Conservation (phyloP, 2,797 vertebrate species). For the Ceryle rudis region DNA sequence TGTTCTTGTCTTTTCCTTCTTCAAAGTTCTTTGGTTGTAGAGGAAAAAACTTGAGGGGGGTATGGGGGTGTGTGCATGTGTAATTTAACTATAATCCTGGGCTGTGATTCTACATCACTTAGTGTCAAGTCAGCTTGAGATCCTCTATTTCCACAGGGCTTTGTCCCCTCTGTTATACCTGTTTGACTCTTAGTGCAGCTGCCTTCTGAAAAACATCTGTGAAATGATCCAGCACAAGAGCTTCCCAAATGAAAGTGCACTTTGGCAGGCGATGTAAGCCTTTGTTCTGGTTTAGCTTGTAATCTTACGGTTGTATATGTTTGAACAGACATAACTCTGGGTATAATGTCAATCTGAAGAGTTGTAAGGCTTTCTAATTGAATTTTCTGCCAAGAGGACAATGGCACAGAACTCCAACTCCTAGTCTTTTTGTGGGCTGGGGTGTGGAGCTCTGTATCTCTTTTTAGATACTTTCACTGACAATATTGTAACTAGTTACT, state of each 20-base stretch:
- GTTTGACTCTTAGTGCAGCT: neutral
- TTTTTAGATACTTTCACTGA: neutral
- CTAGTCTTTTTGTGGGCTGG: neutral
- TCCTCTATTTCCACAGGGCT: neutral
- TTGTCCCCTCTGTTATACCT: neutral
- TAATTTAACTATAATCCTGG: neutral
- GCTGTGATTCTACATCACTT: neutral
- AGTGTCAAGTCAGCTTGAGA: neutral
- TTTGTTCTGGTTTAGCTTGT: neutral
- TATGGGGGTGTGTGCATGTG: neutral
- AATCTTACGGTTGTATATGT: accelerated
- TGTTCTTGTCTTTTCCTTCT: neutral
- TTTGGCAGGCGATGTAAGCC: neutral
- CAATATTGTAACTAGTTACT: neutral
- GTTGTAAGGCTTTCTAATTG: neutral
- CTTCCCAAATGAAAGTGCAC: neutral
- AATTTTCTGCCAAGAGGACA: neutral
- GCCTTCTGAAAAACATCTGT: neutral
- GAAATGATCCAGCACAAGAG: neutral
- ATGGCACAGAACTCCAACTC: neutral
- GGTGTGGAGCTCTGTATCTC: neutral
- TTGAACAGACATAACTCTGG: neutral
- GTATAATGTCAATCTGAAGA: neutral
- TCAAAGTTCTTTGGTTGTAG: neutral
- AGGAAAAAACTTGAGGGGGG: neutral